These are phyloP conservation scores for Sminthurides bifidus DNA, from an alignment of 1,140 invertebrate genomes.

Conservation along the genomic window DNA sequence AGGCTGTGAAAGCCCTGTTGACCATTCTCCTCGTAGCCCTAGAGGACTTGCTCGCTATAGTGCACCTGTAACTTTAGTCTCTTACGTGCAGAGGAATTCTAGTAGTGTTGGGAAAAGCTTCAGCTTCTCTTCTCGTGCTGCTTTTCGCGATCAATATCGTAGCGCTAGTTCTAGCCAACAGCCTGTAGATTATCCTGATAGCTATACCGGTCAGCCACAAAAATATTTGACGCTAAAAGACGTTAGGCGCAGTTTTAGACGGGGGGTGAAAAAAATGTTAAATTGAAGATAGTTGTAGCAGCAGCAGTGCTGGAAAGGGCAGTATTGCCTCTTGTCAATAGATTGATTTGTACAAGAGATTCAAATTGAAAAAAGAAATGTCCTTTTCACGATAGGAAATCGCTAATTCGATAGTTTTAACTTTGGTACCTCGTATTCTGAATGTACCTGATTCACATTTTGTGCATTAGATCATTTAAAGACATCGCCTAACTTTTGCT, in stretches of 20 bases:
- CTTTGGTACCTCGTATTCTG: background rate
- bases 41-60: too few species aligned
- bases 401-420: too few species aligned
- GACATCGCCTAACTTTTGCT: too few species aligned
- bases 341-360: too few species aligned
- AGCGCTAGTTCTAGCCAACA: background rate
- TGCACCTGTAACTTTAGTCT: background rate
- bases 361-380: too few species aligned
- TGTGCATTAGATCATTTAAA: background rate
- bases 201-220: too few species aligned
- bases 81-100: background rate
- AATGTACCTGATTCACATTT: background rate
- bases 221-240: background rate
- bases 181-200: background rate
- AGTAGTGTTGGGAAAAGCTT: too few species aligned
- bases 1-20: background rate
- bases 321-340: too few species aligned
- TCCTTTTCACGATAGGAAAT: too few species aligned
- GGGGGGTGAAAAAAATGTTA: slow-evolving; percentile 17
- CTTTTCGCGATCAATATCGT: background rate
- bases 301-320: background rate
- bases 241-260: slow-evolving; percentile 15
- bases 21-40: too few species aligned
- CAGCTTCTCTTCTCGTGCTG: background rate
- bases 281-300: background rate